phyloP scores from a whole-genome alignment of 2,797 vertebrate species.

The Gadopsis bispinosus region DNA sequence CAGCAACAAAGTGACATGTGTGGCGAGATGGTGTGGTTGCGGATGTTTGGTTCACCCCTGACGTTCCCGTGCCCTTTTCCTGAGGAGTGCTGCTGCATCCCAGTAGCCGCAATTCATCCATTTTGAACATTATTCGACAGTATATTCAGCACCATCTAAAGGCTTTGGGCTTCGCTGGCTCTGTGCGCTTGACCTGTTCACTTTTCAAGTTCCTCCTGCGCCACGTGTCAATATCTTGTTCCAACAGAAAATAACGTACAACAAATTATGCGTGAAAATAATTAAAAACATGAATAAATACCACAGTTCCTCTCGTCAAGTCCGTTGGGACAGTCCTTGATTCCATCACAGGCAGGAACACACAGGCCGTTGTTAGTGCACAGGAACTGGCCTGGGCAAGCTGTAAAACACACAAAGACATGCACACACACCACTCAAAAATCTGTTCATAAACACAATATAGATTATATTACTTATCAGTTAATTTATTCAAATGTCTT shows the following conservation, averaged over 20 bases:
- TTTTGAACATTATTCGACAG: not conserved
- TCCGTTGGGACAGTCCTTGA: constrained; percentile 92
- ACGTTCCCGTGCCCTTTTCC: not conserved
- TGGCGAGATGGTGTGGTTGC: not conserved
- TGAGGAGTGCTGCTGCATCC: no score
- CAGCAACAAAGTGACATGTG: not conserved
- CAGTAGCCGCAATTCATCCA: not conserved
- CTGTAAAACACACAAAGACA: constrained; percentile 72
- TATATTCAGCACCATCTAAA: not conserved
- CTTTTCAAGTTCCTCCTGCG: no score
- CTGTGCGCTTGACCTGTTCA: not conserved
- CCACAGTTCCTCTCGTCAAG: constrained; percentile 95
- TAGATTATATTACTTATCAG: not conserved
- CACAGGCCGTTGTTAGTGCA: constrained; percentile 91
- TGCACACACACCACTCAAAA: not conserved
- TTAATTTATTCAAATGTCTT: not conserved
- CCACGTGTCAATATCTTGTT: not conserved
- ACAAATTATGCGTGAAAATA: not conserved
- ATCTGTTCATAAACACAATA: not conserved
- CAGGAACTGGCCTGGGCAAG: constrained; percentile 92
- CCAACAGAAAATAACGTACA: not conserved
- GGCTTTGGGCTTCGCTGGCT: not conserved
- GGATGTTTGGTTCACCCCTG: not conserved
- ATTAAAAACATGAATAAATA: constrained; percentile 60
- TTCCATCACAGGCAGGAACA: constrained; percentile 92